Evolutionary conservation across 2,797 vertebrate genomes (phyloP).

Genomic region (Myoxocephalus aenaeus): DNA sequence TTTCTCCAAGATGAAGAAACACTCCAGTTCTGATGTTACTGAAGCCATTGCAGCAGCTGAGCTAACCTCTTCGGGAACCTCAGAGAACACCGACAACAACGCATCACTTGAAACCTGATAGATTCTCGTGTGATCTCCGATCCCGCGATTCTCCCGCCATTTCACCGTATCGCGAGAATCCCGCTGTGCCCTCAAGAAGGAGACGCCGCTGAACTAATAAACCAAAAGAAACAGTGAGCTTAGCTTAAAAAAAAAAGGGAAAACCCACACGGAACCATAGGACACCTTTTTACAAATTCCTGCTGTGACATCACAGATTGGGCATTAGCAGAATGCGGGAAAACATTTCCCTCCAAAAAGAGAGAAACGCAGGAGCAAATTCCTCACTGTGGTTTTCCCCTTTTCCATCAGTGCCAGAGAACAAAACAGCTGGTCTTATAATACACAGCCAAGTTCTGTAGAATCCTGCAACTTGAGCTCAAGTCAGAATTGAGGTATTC

Average conservation of each 20-base stretch:
- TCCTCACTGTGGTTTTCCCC: background rate
- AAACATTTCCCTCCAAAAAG: background rate
- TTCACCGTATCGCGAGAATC: background rate
- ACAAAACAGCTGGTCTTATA: background rate
- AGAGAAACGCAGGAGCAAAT: background rate
- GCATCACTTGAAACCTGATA: background rate
- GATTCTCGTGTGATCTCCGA: background rate
- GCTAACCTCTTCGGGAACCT: no score
- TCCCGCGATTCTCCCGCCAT: background rate
- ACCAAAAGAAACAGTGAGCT: slow-evolving; percentile 6
- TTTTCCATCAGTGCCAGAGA: background rate
- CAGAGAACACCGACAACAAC: background rate
- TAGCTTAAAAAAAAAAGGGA: background rate
- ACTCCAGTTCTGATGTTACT: background rate
- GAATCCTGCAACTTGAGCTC: background rate
- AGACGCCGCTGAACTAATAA: background rate
- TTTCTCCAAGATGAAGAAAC: background rate
- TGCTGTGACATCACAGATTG: background rate
- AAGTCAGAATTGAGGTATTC: background rate
- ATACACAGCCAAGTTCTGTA: background rate
- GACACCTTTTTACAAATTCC: background rate
- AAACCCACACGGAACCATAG: background rate
- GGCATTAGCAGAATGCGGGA: background rate
- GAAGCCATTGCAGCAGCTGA: background rate
- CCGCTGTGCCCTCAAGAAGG: no score